Evolutionary conservation across 1,140 invertebrate genomes (phyloP).

Genomic region (Drosophila simulans): DNA sequence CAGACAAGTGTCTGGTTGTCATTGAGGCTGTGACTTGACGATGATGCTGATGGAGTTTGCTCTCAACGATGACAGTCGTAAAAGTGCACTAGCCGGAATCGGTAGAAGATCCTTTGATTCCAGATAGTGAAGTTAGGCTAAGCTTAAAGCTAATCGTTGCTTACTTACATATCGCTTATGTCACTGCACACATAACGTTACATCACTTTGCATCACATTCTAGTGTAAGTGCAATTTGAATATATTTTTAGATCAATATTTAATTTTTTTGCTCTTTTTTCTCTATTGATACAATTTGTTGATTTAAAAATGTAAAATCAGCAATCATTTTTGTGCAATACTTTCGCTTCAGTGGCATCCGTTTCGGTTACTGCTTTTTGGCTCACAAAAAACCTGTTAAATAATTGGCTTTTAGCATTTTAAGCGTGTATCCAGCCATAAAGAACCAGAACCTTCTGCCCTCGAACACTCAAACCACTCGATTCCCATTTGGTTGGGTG

Average conservation of each 20-base stretch:
- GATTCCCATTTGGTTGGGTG: slow-evolving; percentile 20
- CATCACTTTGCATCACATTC: no score
- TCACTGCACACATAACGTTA: no score
- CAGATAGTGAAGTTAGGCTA: not conserved
- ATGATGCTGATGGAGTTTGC: slow-evolving; percentile 48
- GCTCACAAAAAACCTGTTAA: slow-evolving; percentile 39
- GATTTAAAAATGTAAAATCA: not conserved
- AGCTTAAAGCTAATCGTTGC: not conserved
- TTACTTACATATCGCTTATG: no score
- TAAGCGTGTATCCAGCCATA: slow-evolving; percentile 50
- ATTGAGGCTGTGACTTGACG: slow-evolving; percentile 31
- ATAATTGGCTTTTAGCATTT: slow-evolving; percentile 55
- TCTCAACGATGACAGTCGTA: slow-evolving; percentile 29
- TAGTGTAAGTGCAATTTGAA: no score
- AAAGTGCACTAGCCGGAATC: slow-evolving; percentile 1
- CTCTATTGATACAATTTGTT: not conserved
- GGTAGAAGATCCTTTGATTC: not conserved
- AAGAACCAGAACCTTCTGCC: slow-evolving; percentile 25
- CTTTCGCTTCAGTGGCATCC: slow-evolving; percentile 29
- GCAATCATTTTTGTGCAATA: slow-evolving; percentile 17
- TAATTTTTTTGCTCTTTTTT: not conserved
- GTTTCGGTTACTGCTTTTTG: slow-evolving; percentile 23
- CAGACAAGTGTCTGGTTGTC: slow-evolving; percentile 41
- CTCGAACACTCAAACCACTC: slow-evolving; percentile 10
- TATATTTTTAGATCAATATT: no score